Percentiles rank a stretch among this genome's conserved stretches.
These are phyloP conservation scores for Aphelocoma californica DNA, from an alignment of 2,797 vertebrate species.

Conservation along the genomic window DNA sequence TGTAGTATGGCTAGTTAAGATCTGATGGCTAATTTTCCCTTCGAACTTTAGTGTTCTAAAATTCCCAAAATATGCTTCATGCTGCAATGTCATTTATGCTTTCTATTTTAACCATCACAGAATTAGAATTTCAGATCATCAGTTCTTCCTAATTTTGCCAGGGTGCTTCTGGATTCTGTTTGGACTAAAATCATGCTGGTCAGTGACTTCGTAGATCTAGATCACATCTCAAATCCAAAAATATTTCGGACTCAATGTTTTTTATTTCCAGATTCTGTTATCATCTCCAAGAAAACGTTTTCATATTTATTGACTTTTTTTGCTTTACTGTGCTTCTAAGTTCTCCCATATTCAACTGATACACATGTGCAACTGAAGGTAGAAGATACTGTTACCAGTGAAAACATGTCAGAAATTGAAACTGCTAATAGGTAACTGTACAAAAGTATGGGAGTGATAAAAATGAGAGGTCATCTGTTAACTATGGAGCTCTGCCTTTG, in stretches of 20 bases:
- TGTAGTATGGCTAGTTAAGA: constrained; percentile 15
- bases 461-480: background rate
- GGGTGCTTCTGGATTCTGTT: background rate
- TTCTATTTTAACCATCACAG: background rate
- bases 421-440: background rate
- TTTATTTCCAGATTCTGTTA: background rate
- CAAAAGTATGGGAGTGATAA: background rate
- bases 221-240: background rate
- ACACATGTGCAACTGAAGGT: rapidly evolving
- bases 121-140: background rate
- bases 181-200: background rate
- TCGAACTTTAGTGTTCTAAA: background rate
- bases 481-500: background rate
- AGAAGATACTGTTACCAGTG: background rate
- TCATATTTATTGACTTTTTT: background rate
- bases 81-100: background rate
- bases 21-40: constrained; percentile 41
- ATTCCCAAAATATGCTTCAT: background rate
- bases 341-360: background rate
- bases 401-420: background rate
- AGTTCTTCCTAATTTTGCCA: background rate
- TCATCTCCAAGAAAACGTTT: background rate
- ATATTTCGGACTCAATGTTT: background rate
- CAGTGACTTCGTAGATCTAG: background rate
- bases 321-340: background rate